Evolutionary conservation across 2,113 vertebrate genomes (phyloP).

Genomic region (Aspiorhynchus laticeps): DNA sequence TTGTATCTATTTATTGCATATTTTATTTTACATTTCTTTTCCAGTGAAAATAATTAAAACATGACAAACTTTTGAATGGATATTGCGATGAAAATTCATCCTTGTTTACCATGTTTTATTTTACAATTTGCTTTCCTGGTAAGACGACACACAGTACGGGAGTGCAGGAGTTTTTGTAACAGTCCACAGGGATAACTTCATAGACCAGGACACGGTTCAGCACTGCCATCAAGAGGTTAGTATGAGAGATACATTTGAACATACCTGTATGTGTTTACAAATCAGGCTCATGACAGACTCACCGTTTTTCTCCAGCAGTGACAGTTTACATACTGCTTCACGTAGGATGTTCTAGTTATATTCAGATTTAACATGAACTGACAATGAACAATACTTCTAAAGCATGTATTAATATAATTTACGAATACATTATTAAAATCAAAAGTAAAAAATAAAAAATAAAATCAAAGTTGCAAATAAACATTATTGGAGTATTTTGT

Average conservation of each 20-base stretch:
- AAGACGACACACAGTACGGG: background rate
- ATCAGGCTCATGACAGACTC: background rate
- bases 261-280: background rate
- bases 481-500: too few relatives aligned
- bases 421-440: background rate
- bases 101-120: too few relatives aligned
- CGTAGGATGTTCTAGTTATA: background rate
- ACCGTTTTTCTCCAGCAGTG: background rate
- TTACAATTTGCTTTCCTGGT: background rate
- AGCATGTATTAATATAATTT: background rate
- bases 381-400: background rate
- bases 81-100: background rate
- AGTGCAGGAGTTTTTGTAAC: background rate
- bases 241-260: background rate
- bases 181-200: background rate
- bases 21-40: background rate
- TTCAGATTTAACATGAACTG: background rate
- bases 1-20: background rate
- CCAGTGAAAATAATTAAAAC: background rate
- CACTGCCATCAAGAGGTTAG: constrained; percentile 50
- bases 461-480: too few relatives aligned
- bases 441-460: too few relatives aligned
- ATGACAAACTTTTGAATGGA: background rate
- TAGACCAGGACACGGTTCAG: constrained; percentile 34
- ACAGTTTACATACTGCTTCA: background rate